phyloP scores from a whole-genome alignment of 2,113 vertebrate species.

The Cinclus mexicanus region DNA sequence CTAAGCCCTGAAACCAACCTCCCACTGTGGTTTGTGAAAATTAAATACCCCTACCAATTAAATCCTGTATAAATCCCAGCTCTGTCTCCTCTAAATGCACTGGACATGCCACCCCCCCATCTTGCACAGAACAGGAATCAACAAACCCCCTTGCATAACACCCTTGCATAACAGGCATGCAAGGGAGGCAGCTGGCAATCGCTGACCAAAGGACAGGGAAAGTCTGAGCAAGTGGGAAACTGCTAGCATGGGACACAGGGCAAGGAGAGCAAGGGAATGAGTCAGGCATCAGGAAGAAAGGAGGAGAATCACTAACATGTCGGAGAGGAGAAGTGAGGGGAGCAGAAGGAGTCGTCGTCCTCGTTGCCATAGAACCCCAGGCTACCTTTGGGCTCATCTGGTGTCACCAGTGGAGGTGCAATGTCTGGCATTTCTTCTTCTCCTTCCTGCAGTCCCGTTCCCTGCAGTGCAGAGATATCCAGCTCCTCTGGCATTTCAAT shows the following conservation, averaged over 20 bases:
- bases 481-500: conserved; percentile 96
- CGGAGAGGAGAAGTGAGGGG: conserved; percentile 95
- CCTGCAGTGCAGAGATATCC: conserved; percentile 89
- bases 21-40: background rate
- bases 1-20: background rate
- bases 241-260: conserved; percentile 35
- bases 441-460: conserved; percentile 89
- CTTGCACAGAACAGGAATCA: background rate
- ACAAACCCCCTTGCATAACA: background rate
- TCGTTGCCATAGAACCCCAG: conserved; percentile 99
- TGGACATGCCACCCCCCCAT: background rate
- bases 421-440: conserved; percentile 98
- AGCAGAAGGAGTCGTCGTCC: conserved; percentile 99
- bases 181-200: background rate
- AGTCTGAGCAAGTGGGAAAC: conserved; percentile 42
- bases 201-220: conserved; percentile 31
- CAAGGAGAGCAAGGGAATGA: conserved; percentile 55
- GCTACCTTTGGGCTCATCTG: conserved; percentile 99
- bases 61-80: background rate
- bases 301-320: conserved; percentile 98
- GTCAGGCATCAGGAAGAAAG: conserved; percentile 72
- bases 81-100: background rate
- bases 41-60: background rate
- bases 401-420: conserved; percentile 95
- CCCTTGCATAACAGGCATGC: conserved; percentile 12